phyloP scores from a whole-genome alignment of 2,888 invertebrate species.

The Troides aeacus region DNA sequence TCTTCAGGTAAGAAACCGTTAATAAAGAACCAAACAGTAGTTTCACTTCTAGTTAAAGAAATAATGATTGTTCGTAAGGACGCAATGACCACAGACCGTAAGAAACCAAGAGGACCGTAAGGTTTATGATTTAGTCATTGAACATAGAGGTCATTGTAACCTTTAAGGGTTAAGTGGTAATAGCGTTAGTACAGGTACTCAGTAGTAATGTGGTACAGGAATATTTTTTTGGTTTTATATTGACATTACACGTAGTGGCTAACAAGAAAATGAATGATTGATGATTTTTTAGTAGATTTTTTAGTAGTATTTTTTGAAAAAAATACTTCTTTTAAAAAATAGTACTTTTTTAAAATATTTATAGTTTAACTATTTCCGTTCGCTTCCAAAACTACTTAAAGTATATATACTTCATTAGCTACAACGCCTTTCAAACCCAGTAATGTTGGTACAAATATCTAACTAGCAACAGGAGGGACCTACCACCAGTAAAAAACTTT shows the following conservation, averaged over 20 bases:
- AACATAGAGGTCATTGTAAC: conserved; percentile 33
- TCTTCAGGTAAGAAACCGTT: not conserved
- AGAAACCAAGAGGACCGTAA: conserved; percentile 15
- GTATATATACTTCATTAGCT: no score
- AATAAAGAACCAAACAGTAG: not conserved
- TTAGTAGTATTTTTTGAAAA: no score
- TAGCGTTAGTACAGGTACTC: conserved; percentile 9
- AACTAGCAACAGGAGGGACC: no score
- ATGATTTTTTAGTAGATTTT: not conserved
- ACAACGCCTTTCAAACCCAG: no score
- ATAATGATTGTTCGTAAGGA: conserved; percentile 9
- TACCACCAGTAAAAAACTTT: no score
- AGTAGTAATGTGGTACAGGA: not conserved
- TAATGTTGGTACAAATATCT: no score
- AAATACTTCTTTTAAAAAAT: no score
- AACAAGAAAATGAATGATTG: not conserved
- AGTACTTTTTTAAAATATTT: no score
- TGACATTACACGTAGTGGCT: not conserved
- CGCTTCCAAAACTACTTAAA: no score
- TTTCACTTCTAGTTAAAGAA: conserved; percentile 1
- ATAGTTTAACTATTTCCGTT: no score
- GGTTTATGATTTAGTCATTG: conserved; percentile 26
- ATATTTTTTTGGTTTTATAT: not conserved
- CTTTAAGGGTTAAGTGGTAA: conserved; percentile 33
- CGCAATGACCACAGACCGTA: conserved; percentile 14